Evolutionary conservation across 2,797 vertebrate genomes (phyloP).

Genomic region (Chaetodon trifasciatus): DNA sequence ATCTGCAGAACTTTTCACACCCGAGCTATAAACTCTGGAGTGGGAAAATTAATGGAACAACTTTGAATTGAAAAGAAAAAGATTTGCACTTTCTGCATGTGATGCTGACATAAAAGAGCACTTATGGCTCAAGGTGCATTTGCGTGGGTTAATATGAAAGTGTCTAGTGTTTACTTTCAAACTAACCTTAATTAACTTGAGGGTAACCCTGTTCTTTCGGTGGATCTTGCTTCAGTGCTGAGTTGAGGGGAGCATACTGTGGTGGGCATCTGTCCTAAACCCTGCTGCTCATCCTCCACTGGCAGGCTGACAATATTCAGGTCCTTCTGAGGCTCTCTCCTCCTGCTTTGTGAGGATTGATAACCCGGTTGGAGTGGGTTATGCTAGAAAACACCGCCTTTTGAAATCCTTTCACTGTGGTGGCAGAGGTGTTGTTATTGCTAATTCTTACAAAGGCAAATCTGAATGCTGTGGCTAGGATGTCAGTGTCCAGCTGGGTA

Average conservation of each 20-base stretch:
- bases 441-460: slow-evolving; percentile 1
- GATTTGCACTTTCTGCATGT: background rate
- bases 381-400: background rate
- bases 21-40: background rate
- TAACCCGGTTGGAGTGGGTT: background rate
- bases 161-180: background rate
- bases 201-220: background rate
- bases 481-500: slow-evolving; percentile 7
- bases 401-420: background rate
- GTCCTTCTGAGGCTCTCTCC: too few species aligned
- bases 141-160: background rate
- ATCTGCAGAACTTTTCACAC: background rate
- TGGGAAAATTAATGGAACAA: background rate
- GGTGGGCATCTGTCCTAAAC: background rate
- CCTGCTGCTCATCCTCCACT: background rate
- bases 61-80: background rate
- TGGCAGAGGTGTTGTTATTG: slow-evolving; percentile 1
- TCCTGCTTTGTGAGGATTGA: background rate
- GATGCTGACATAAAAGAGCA: background rate
- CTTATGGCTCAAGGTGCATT: background rate
- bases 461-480: background rate
- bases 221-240: background rate
- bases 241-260: background rate
- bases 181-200: background rate
- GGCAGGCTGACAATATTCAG: background rate